Base-by-base conservation (phyloP, 2,888 invertebrate species). In the Cheilosia soror region DNA sequence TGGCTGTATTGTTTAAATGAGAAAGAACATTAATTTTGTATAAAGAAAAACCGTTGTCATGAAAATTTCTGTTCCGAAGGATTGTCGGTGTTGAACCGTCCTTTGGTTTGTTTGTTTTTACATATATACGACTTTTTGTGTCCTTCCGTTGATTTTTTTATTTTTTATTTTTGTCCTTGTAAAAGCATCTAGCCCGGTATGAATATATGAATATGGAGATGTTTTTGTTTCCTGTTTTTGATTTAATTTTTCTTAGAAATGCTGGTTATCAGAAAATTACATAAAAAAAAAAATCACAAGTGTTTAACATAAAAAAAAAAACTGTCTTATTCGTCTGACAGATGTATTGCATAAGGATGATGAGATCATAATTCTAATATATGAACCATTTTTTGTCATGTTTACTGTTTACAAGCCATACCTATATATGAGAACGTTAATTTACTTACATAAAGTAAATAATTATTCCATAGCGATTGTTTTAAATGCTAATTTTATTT, bases 131-230 rank as follows among this genome's bases (percentile, higher is more conserved):
- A 51, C 40, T 71, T 42, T 53, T 69, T 79, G 69, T 84, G 75
- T 84, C 65, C 58, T 80, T 79, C 4, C 27, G 69, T 81, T 37
- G 11, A 37, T 11, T 37, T 11, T 9, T 37, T 37, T 33, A 0
- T 2, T 33, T 37, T 37, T 33, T n/a, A n/a, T n/a, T 7, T 37
- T 76, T 73, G 65, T 71, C 33, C 47, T 75, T 80, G 69, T 80
- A 80, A 68, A 75, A 69, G 84, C 84, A 84, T 84, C 53, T 58
- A 84, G 79, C 84, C 80, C 84, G 63, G 75, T 84, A 83, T 83
- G 83, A 29, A 29, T 29, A 29, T 29, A 37, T 37, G 37, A 79
- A 80, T 78, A 78, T 78, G 62, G 65, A 78, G 63, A 78, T 53
- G 69, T 79, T 75, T 63, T 65, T 51, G 31, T 77, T 82, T 31